A percentile compares a stretch with the other conserved stretches of the same genome.
phyloP scores from a whole-genome alignment of 53 echinoderm and acorn worm species.

The Holothuria leucospilota region DNA sequence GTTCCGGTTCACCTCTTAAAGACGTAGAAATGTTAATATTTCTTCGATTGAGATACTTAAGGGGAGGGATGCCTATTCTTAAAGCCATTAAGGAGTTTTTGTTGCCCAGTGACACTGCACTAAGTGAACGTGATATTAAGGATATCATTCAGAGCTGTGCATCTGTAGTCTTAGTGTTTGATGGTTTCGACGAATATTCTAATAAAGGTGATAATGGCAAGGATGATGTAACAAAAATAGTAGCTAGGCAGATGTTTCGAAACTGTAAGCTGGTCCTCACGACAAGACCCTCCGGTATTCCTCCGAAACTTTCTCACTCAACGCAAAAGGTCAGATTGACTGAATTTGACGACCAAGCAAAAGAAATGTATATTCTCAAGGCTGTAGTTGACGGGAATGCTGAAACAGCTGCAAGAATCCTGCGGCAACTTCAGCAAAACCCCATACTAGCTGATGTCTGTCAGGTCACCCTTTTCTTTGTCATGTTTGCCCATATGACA shows the following conservation, averaged over 20 bases:
- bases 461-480: too few relatives aligned
- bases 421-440: too few relatives aligned
- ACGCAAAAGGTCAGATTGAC: neutral
- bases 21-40: too few relatives aligned
- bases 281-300: neutral
- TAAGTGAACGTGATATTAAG: neutral
- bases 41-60: too few relatives aligned
- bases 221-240: neutral
- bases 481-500: too few relatives aligned
- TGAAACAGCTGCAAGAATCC: neutral
- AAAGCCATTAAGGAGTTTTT: neutral
- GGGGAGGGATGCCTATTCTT: neutral
- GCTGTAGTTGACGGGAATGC: slow-evolving; percentile 6
- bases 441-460: too few relatives aligned
- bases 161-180: neutral
- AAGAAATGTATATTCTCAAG: too few relatives aligned
- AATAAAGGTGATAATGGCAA: neutral
- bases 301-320: neutral
- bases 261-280: neutral
- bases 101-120: neutral
- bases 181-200: slow-evolving; percentile 13
- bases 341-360: too few relatives aligned
- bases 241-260: slow-evolving; percentile 2
- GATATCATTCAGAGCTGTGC: neutral
- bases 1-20: too few relatives aligned